Conservation (phyloP, 2,113 vertebrate genomes). For the Tenebrosternarchus preto region DNA sequence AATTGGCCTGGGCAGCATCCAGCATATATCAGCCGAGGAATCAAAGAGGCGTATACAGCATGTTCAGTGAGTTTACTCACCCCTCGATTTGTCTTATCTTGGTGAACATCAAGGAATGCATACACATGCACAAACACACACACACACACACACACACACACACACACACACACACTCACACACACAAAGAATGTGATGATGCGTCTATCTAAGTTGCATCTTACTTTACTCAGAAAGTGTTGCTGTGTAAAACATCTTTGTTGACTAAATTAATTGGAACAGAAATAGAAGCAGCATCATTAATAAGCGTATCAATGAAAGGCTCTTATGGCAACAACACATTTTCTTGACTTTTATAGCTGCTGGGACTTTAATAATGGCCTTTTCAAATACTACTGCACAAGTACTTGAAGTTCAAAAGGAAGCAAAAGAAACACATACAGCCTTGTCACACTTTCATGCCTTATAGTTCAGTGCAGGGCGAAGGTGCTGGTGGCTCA, state of each 20-base stretch:
- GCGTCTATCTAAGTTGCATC: neutral
- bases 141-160: conserved; percentile 15
- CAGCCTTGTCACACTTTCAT: conserved; percentile 11
- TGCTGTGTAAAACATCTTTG: neutral
- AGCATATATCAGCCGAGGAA: conserved; percentile 15
- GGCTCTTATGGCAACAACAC: neutral
- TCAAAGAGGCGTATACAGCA: conserved; percentile 5
- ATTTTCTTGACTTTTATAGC: neutral
- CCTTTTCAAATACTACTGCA: neutral
- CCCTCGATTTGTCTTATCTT: conserved; percentile 1
- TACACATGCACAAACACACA: conserved; percentile 3
- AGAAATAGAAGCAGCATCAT: conserved; percentile 30
- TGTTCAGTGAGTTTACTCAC: neutral
- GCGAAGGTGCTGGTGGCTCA: too few relatives aligned
- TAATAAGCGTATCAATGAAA: conserved; percentile 3
- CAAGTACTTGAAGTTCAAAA: conserved; percentile 5
- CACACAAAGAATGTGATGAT: neutral
- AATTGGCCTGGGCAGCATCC: conserved; percentile 21
- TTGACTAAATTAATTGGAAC: neutral
- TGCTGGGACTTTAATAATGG: neutral
- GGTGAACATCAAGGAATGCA: neutral
- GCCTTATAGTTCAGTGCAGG: too few relatives aligned
- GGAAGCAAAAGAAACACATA: neutral
- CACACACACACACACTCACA: neutral
- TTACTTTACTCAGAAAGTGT: neutral